Evolutionary conservation across 2,797 vertebrate species (phyloP).

Genomic region (Sylvilagus floridanus): DNA sequence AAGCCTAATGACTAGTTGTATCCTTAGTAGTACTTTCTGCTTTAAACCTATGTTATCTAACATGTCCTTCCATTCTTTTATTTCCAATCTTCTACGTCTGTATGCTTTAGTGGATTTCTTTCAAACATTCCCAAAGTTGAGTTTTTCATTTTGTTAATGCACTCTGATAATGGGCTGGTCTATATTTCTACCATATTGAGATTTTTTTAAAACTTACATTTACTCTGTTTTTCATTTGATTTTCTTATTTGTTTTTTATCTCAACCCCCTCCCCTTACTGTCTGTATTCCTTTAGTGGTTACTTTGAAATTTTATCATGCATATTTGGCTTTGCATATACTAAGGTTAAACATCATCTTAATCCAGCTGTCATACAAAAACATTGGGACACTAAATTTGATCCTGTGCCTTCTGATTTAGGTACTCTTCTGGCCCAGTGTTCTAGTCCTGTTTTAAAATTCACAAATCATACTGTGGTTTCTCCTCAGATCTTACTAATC

Average conservation of each 20-base stretch:
- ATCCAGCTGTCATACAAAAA: constrained; percentile 4
- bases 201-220: neutral
- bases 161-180: neutral
- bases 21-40: constrained; percentile 50
- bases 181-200: constrained; percentile 31
- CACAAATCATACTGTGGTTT: no score
- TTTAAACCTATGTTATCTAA: constrained; percentile 27
- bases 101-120: constrained; percentile 14
- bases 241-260: neutral
- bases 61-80: constrained; percentile 17
- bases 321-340: constrained; percentile 19
- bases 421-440: neutral
- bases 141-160: constrained; percentile 39
- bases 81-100: constrained; percentile 32
- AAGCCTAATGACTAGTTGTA: constrained; percentile 4
- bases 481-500: no score
- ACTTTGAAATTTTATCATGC: constrained; percentile 43
- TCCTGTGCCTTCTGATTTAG: neutral
- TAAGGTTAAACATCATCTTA: constrained; percentile 30
- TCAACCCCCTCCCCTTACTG: neutral
- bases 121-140: constrained; percentile 45
- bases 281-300: constrained; percentile 34
- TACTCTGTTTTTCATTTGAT: neutral
- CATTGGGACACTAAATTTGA: neutral
- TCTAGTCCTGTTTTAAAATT: constrained; percentile 40